Conservation (phyloP, 1,140 invertebrate species). For the Rhopalosiphum maidis region DNA sequence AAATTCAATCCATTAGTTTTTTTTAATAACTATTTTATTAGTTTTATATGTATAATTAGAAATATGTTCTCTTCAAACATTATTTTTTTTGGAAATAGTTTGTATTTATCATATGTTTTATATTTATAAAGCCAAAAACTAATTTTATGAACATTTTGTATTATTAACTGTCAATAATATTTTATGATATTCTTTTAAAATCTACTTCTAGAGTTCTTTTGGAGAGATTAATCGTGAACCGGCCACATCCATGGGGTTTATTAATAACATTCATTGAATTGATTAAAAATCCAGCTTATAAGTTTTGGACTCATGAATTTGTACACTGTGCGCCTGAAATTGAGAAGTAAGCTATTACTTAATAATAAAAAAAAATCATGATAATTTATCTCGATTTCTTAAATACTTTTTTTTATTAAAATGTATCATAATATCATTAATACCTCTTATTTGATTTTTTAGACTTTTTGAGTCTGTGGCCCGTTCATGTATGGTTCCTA, state of each 20-base stretch:
- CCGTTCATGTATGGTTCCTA: constrained; percentile 85
- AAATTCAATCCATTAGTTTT: not conserved
- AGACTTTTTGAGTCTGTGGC: constrained; percentile 93
- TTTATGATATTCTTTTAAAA: not conserved
- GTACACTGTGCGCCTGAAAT: constrained; percentile 99
- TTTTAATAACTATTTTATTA: not conserved
- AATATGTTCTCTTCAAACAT: not conserved
- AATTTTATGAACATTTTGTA: not conserved
- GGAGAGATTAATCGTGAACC: constrained; percentile 95
- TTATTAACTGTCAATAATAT: not conserved
- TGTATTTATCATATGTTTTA: not conserved
- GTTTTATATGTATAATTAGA: not conserved
- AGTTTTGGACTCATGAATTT: constrained; percentile 99
- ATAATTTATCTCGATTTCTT: not conserved
- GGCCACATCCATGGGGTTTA: constrained; percentile 98
- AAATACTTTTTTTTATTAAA: not conserved
- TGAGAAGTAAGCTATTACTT: constrained; percentile 84
- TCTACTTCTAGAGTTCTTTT: constrained; percentile 80
- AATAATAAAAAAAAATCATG: not conserved
- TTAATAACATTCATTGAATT: constrained; percentile 99
- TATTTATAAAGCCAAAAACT: not conserved
- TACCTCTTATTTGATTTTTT: constrained; percentile 61
- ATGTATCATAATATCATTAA: no score
- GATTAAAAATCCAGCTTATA: constrained; percentile 97
- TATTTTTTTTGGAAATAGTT: not conserved